Base-by-base conservation (phyloP, 2,797 vertebrate genomes). In the Notolabrus celidotus region DNA sequence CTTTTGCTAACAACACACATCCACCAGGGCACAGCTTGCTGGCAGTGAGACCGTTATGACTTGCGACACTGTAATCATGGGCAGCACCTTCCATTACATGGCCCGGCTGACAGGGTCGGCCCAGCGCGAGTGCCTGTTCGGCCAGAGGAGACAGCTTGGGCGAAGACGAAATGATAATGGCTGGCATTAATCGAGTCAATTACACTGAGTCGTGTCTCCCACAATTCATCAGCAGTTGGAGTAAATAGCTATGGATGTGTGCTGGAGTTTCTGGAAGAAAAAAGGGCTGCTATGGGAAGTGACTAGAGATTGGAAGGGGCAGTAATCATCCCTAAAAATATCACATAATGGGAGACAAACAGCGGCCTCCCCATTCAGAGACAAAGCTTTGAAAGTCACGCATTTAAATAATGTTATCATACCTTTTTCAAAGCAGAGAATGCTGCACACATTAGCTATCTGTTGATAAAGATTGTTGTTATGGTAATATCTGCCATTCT, bases 11-110 rank as follows among this genome's bases (percentile, higher is more conserved):
- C 46, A 47, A 66, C 72, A 84, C 61, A 77, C 87, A 70, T 63
- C 71, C 86, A 83, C 62, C 79, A 70, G 83, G 86, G 84, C 77
- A 76, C 73, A 65, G 69, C 72, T 70, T 16, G 82, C 76, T 77
- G 80, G 82, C 86, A 86, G 77, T 34, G 68, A 88, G 88, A 89
- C 66, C 47, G 72, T 90, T 92, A 94, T 92, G 92, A 88, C 86
- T 93, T 86, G 86, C 82, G 93, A 94, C 93, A 93, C 79, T 78
- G 89, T 93, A 94, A 94, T 94, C 88, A 92, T 83, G 89, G 86
- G 84, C 89, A 87, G 86, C 83, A 88, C 89, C 91, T 90, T 90
- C 79, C 88, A 88, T 92, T 90, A 91, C 85, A 86, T 45, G 86
- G 85, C 83, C 83, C 55, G 85, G 82, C 86, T 88, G 92, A 92